phyloP scores from a whole-genome alignment of 2,113 vertebrate genomes.

The Odocoileus hemionus region DNA sequence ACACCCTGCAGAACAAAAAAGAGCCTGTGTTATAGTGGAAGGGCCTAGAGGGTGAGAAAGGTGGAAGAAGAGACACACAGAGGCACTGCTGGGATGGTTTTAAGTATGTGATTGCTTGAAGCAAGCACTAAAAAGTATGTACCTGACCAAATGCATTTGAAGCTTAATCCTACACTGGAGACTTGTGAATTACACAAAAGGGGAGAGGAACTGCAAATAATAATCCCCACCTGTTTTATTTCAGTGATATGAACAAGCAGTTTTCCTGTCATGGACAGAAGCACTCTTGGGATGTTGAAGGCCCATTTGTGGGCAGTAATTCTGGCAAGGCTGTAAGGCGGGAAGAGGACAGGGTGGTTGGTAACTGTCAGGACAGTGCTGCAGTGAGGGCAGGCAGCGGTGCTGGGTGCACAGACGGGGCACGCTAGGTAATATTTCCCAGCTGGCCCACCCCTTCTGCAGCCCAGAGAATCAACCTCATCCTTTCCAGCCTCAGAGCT shows the following conservation, averaged over 20 bases:
- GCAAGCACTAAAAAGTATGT: not conserved
- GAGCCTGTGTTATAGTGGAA: not conserved
- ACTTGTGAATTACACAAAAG: slow-evolving; percentile 46
- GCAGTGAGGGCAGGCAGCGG: not conserved
- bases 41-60: not conserved
- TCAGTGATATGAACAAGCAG: slow-evolving; percentile 26
- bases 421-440: slow-evolving; percentile 26
- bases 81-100: not conserved
- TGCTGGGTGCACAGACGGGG: not conserved
- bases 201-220: slow-evolving; percentile 24
- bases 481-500: slow-evolving; percentile 71
- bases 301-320: not conserved
- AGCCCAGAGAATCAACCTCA: slow-evolving; percentile 79
- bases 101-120: slow-evolving; percentile 6
- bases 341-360: not conserved
- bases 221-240: slow-evolving; percentile 60
- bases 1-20: not conserved
- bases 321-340: not conserved
- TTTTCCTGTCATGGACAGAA: slow-evolving; percentile 30
- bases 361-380: not conserved
- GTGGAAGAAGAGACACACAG: not conserved
- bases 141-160: slow-evolving; percentile 47
- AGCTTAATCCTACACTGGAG: slow-evolving; percentile 42
- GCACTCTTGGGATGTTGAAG: not conserved
- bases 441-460: slow-evolving; percentile 27